Conservation (phyloP, 2,888 invertebrate species). For the Heteromurus nitidus region DNA sequence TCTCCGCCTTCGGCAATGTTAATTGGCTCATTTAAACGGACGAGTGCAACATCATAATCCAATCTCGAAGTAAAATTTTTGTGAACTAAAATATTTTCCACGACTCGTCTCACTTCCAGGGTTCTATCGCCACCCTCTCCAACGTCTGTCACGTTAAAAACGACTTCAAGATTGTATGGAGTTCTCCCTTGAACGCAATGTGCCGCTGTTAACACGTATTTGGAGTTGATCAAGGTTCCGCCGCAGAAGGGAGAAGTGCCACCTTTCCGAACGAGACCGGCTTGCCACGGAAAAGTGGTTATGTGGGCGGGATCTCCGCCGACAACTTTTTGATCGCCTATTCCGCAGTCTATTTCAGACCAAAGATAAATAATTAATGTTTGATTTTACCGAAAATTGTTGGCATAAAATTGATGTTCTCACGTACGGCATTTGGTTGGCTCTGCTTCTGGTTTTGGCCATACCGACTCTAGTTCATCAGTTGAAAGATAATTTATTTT, state of each 20-base stretch:
- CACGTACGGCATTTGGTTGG: conserved; percentile 44
- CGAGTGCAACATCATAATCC: conserved; percentile 76
- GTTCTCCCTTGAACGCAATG: conserved; percentile 73
- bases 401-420: neutral
- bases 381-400: neutral
- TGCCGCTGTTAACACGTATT: conserved; percentile 79
- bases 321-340: conserved; percentile 58
- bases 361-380: neutral
- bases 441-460: conserved; percentile 16
- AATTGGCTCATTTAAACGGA: conserved; percentile 74
- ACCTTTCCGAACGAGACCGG: conserved; percentile 68
- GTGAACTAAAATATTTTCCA: conserved; percentile 74
- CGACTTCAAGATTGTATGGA: conserved; percentile 68
- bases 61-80: conserved; percentile 74
- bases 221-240: conserved; percentile 75
- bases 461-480: neutral
- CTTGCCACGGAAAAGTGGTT: conserved; percentile 70
- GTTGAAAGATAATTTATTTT: too few relatives aligned
- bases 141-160: conserved; percentile 62
- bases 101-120: conserved; percentile 62
- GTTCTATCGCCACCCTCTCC: conserved; percentile 55
- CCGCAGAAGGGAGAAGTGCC: conserved; percentile 75
- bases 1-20: conserved; percentile 62
- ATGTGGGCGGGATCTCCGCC: conserved; percentile 62
- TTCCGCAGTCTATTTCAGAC: conserved; percentile 66